Conservation (phyloP, 1,140 invertebrate genomes). For the Drosophila lacertosa region DNA sequence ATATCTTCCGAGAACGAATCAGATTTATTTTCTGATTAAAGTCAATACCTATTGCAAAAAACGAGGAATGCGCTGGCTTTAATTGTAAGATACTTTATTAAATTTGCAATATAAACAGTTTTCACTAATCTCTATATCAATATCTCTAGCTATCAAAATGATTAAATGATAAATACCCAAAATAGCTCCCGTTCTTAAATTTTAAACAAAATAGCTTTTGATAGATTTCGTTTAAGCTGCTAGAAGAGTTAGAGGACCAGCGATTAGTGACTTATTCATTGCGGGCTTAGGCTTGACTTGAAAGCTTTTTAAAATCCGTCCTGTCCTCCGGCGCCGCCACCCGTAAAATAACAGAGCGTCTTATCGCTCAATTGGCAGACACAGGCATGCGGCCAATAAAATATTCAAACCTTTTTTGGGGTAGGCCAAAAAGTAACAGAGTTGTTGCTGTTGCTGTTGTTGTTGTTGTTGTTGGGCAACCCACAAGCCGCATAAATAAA, state of each 20-base stretch:
- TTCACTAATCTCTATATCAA: too few species aligned
- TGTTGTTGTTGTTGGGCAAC: slow-evolving; percentile 5
- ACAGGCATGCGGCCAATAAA: slow-evolving; percentile 56
- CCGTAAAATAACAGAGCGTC: slow-evolving; percentile 14
- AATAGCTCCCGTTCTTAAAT: neutral
- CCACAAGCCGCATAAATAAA: slow-evolving; percentile 64
- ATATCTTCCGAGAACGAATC: too few species aligned
- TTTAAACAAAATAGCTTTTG: neutral
- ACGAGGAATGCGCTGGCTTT: too few species aligned
- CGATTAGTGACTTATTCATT: slow-evolving; percentile 42
- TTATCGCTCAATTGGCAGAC: slow-evolving; percentile 70
- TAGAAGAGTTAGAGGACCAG: neutral
- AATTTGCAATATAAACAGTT: too few species aligned
- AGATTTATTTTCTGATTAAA: too few species aligned
- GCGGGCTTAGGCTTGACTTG: slow-evolving; percentile 22
- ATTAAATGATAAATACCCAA: too few species aligned
- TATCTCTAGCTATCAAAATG: too few species aligned
- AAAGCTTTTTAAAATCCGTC: slow-evolving; percentile 25
- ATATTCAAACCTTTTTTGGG: slow-evolving; percentile 62
- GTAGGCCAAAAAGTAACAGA: neutral
- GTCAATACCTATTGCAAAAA: too few species aligned
- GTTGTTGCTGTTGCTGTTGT: slow-evolving; percentile 16
- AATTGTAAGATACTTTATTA: too few species aligned
- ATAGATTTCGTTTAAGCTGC: neutral
- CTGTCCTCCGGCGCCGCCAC: too few species aligned